These are phyloP conservation scores for Agelaius tricolor DNA, from an alignment of 2,113 vertebrate genomes.

Conservation along the genomic window DNA sequence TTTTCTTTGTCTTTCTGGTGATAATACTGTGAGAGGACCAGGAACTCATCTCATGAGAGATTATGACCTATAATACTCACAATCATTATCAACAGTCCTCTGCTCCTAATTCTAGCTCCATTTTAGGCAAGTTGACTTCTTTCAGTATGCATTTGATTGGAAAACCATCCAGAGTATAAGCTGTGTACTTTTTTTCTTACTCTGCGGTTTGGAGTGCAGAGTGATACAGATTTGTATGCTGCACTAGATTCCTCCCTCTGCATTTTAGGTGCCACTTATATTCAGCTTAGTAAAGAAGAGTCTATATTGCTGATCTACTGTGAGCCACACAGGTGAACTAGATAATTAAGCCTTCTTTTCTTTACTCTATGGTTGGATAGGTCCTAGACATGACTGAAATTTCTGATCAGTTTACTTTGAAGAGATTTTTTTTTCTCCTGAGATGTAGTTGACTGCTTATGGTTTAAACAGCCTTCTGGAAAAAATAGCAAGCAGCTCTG, in stretches of 20 bases:
- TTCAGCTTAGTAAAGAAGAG: background rate
- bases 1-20: background rate
- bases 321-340: background rate
- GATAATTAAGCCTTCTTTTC: background rate
- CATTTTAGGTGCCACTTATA: background rate
- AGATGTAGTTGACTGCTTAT: background rate
- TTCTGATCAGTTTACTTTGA: background rate
- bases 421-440: background rate
- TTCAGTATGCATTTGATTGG: background rate
- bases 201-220: background rate
- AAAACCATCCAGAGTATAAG: background rate
- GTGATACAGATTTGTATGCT: background rate
- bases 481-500: background rate
- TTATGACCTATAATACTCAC: background rate
- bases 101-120: background rate
- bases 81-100: background rate
- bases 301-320: background rate
- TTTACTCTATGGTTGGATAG: background rate
- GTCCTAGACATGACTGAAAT: background rate
- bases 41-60: background rate
- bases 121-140: background rate
- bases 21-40: background rate
- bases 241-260: background rate
- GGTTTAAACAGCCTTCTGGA: background rate
- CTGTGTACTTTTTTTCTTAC: background rate